These are phyloP conservation scores for Ageneiosus marmoratus DNA, from an alignment of 2,113 vertebrate species.

Conservation along the genomic window DNA sequence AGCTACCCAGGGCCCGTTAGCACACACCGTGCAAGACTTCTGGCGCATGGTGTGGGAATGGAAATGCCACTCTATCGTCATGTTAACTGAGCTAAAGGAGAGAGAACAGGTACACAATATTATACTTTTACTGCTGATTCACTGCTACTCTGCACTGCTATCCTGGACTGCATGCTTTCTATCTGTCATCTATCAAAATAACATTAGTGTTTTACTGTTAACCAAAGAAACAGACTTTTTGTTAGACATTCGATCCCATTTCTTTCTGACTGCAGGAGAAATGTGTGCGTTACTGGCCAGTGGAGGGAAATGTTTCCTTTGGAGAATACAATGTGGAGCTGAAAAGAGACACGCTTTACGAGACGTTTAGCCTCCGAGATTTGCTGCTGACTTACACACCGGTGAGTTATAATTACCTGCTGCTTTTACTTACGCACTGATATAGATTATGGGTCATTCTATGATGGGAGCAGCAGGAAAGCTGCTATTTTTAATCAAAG, in stretches of 20 bases:
- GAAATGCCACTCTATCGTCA: slow-evolving; percentile 95
- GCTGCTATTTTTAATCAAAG: background rate
- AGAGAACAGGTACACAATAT: slow-evolving; percentile 86
- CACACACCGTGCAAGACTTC: slow-evolving; percentile 93
- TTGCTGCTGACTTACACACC: slow-evolving; percentile 84
- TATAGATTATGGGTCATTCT: background rate
- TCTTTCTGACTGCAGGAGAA: slow-evolving; percentile 81
- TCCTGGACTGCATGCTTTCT: background rate
- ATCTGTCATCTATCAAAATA: too few species aligned
- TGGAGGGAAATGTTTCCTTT: slow-evolving; percentile 84
- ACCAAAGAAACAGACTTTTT: background rate
- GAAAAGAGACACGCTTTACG: slow-evolving; percentile 82
- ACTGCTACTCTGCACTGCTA: too few species aligned
- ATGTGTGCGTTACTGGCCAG: slow-evolving; percentile 94
- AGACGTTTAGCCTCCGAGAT: slow-evolving; percentile 91
- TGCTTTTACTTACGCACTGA: background rate
- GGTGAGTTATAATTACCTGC: slow-evolving; percentile 66
- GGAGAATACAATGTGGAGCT: slow-evolving; percentile 87
- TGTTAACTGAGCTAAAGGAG: slow-evolving; percentile 96
- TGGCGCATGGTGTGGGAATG: slow-evolving; percentile 99
- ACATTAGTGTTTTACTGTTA: background rate
- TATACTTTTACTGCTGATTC: background rate
- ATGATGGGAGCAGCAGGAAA: background rate
- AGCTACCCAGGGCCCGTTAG: slow-evolving; percentile 91
- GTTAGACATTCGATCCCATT: too few species aligned